These are phyloP conservation scores for Eulithis testata DNA, from an alignment of 2,888 invertebrate genomes.

Conservation along the genomic window DNA sequence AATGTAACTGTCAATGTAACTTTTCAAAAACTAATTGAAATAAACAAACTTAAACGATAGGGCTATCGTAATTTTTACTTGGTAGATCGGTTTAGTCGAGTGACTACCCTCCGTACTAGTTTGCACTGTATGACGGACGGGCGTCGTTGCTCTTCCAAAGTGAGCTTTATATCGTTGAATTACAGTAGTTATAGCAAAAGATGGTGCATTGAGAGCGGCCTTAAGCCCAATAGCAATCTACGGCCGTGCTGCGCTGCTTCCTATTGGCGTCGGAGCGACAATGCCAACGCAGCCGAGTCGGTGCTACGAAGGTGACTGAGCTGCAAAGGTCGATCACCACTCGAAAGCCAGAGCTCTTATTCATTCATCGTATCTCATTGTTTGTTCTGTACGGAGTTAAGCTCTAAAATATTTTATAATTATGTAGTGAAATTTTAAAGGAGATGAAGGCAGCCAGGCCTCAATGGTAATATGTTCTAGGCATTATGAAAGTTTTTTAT, in stretches of 20 bases:
- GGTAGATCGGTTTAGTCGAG: too few relatives aligned
- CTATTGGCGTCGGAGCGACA: slow-evolving; percentile 82
- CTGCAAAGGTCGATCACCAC: slow-evolving; percentile 74
- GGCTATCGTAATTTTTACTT: too few relatives aligned
- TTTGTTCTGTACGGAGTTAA: slow-evolving; percentile 24
- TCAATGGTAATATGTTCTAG: neutral
- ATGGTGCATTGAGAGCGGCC: slow-evolving; percentile 84
- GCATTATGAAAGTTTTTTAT: slow-evolving; percentile 20
- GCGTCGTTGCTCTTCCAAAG: too few relatives aligned
- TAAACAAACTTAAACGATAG: too few relatives aligned
- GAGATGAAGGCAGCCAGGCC: too few relatives aligned
- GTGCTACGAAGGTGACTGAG: slow-evolving; percentile 75
- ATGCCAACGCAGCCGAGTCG: slow-evolving; percentile 69
- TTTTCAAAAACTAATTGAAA: too few relatives aligned
- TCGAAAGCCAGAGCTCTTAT: slow-evolving; percentile 46
- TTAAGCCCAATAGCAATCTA: slow-evolving; percentile 83
- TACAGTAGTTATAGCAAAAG: too few relatives aligned
- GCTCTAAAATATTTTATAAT: neutral
- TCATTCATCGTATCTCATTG: slow-evolving; percentile 39
- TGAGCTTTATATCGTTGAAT: too few relatives aligned
- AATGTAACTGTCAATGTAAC: too few relatives aligned
- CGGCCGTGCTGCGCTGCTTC: slow-evolving; percentile 74
- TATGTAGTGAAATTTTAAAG: too few relatives aligned
- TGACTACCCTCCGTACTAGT: too few relatives aligned
- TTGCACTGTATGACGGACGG: too few relatives aligned